phyloP scores from a whole-genome alignment of 2,797 vertebrate genomes.

The Sebastolobus alascanus region DNA sequence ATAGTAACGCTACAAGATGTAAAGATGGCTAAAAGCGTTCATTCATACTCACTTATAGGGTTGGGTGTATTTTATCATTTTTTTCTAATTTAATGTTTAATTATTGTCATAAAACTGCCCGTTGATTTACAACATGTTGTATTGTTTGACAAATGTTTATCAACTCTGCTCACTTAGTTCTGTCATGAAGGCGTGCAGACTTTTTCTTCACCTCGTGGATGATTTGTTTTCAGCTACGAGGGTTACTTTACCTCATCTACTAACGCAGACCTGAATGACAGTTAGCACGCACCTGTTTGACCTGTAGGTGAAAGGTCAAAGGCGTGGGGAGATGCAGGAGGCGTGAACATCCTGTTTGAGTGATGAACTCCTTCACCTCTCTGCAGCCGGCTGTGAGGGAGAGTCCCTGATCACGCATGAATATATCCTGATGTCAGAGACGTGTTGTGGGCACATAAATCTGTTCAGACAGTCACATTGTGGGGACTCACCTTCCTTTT shows the following conservation, averaged over 20 bases:
- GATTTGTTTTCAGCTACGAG: neutral
- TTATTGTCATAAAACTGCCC: too few relatives aligned
- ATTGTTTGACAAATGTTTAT: too few relatives aligned
- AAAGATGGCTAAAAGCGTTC: too few relatives aligned
- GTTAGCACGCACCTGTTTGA: neutral
- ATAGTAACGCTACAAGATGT: neutral
- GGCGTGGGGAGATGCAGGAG: neutral
- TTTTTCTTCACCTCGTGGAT: neutral
- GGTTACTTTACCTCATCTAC: neutral
- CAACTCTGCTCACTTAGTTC: neutral
- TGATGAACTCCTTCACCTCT: slow-evolving; percentile 26
- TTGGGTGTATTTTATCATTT: neutral
- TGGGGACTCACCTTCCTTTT: neutral
- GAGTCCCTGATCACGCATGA: neutral
- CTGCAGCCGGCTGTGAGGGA: neutral
- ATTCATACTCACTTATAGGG: too few relatives aligned
- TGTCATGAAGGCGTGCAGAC: neutral
- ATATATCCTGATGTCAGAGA: neutral
- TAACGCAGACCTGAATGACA: neutral
- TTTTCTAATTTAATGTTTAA: neutral
- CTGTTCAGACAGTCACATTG: too few relatives aligned
- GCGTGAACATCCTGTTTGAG: neutral
- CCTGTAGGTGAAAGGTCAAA: slow-evolving; percentile 31
- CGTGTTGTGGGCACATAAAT: neutral
- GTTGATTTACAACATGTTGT: too few relatives aligned